Evolutionary conservation across 92 coral and sea anemone genomes (phyloP).

Genomic region (Palythoa grandis): DNA sequence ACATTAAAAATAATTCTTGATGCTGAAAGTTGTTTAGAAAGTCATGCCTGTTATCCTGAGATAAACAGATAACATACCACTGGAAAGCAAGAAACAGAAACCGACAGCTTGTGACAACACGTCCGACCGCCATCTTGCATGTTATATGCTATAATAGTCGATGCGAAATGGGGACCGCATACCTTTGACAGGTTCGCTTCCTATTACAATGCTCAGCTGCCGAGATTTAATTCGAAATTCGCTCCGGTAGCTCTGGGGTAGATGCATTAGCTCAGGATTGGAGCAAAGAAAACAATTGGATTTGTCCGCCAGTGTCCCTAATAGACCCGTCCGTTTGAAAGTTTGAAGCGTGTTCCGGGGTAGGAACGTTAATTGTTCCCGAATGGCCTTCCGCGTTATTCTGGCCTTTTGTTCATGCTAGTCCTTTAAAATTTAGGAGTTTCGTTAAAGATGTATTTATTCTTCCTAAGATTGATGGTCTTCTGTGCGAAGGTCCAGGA

Average conservation of each 20-base stretch:
- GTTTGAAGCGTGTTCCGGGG: background rate
- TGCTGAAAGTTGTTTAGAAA: no score
- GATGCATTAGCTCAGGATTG: background rate
- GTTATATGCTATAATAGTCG: no score
- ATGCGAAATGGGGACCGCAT: background rate
- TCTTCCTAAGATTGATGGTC: constrained; percentile 35
- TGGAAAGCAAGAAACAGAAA: no score
- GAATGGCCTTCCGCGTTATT: constrained; percentile 53
- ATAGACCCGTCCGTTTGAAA: background rate
- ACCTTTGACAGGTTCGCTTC: constrained; percentile 12
- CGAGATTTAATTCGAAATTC: background rate
- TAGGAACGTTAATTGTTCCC: constrained; percentile 34
- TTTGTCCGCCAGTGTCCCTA: background rate
- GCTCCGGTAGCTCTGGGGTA: background rate
- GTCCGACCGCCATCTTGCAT: no score
- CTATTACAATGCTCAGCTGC: background rate
- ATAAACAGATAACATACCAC: no score
- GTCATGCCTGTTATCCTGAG: no score
- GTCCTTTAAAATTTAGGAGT: background rate
- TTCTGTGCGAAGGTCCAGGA: constrained; percentile 51
- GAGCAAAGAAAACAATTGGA: background rate
- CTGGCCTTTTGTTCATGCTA: constrained; percentile 36
- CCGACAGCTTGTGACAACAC: no score
- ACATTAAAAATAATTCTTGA: no score
- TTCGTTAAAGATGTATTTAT: constrained; percentile 28